Conservation (phyloP, 2,888 invertebrate species). For the Sipha maydis region DNA sequence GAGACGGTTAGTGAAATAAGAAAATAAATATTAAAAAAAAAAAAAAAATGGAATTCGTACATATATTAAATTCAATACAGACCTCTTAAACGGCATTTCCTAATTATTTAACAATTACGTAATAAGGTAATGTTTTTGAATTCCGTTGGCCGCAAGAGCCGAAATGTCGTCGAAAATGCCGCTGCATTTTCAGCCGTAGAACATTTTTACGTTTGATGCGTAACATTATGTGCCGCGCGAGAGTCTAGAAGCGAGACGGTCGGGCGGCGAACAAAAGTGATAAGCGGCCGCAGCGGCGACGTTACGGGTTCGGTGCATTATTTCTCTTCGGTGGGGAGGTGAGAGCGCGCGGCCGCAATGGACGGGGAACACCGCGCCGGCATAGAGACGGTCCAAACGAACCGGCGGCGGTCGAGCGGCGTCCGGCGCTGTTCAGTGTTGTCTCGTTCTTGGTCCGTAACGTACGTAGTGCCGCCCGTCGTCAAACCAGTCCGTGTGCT, state of each 20-base stretch:
- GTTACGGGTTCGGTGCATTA: not conserved
- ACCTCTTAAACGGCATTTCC: too few species aligned
- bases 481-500: not conserved
- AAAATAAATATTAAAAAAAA: too few species aligned
- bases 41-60: too few species aligned
- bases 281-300: not conserved
- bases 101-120: too few species aligned
- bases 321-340: slow-evolving; percentile 28
- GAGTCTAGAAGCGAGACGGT: not conserved
- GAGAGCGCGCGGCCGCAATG: slow-evolving; percentile 22
- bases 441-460: not conserved
- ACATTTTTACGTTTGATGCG: too few species aligned
- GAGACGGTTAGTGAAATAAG: too few species aligned
- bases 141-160: too few species aligned
- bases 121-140: too few species aligned
- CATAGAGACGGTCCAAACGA: not conserved
- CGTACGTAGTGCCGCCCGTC: not conserved
- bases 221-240: too few species aligned
- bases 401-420: slow-evolving; percentile 9
- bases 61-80: too few species aligned
- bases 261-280: not conserved
- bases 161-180: too few species aligned
- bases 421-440: slow-evolving; percentile 32
- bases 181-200: too few species aligned
- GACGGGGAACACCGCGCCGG: not conserved